A percentile compares a stretch with the other conserved stretches of the same genome.
Evolutionary conservation across 1,140 invertebrate species (phyloP).

Genomic region (Harpegnathos saltator): DNA sequence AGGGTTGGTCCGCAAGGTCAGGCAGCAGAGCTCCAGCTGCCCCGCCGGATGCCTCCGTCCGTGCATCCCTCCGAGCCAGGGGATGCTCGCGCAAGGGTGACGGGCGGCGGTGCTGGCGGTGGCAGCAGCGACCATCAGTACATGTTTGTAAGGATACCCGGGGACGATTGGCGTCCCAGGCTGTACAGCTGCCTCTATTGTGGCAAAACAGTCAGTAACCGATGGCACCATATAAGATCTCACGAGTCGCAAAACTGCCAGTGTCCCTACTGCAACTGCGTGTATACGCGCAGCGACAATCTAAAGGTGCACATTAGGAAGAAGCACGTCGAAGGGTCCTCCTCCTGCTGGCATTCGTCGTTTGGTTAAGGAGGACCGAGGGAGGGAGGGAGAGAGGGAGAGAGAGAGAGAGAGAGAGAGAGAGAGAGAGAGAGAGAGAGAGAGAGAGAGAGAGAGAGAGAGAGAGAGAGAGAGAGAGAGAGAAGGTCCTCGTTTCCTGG

Average conservation of each 20-base stretch:
- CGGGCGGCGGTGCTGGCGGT: constrained; percentile 48
- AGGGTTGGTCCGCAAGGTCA: constrained; percentile 78
- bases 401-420: too few relatives aligned
- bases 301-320: constrained; percentile 90
- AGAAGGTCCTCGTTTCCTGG: background rate
- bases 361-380: background rate
- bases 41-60: constrained; percentile 77
- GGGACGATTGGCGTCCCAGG: constrained; percentile 71
- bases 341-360: too few relatives aligned
- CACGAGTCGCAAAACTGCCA: constrained; percentile 90
- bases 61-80: constrained; percentile 71
- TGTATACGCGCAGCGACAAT: constrained; percentile 90
- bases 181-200: constrained; percentile 87
- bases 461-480: too few relatives aligned
- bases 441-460: too few relatives aligned
- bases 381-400: too few relatives aligned
- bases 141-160: constrained; percentile 77
- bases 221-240: constrained; percentile 90
- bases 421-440: too few relatives aligned
- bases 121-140: constrained; percentile 52
- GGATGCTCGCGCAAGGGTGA: constrained; percentile 72
- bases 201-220: constrained; percentile 90
- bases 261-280: constrained; percentile 89
- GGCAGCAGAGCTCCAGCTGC: constrained; percentile 76
- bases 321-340: constrained; percentile 84